Base-by-base conservation (phyloP, 2,797 vertebrate genomes). In the Austrolebias charrua region DNA sequence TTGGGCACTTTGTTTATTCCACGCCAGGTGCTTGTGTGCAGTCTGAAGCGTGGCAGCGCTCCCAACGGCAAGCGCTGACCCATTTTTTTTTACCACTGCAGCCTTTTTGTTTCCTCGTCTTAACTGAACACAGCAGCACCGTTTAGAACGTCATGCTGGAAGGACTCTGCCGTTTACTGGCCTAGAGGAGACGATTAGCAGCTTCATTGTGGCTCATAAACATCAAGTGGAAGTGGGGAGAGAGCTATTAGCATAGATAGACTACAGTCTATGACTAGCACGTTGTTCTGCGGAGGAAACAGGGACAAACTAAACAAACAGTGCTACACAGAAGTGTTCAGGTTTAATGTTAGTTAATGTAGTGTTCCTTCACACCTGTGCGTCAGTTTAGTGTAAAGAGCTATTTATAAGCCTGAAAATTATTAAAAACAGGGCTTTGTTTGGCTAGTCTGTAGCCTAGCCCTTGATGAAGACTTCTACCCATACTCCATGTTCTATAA, bases 1-100 rank as follows among this genome's bases (percentile, higher is more conserved):
- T 87, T 86, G 80, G 83, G 44, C 64, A 44, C 76, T 89, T 90
- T 88, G 80, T 91, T 88, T 83, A 76, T 81, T 78, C 69, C 71
- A 70, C 65, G 72, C 77, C 81, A 86, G 88, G 84, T 86, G 85
- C 81, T 79, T 57, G 73, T 73, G 73, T 74, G 81, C 50, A 66
- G 72, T 81, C 77, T 76, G 73, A 77, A 75, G 73, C 57, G 24
- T 81, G 79, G 72, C 73, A 64, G 67, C 70, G 53, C 65, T 88
- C 83, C 87, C 79, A 78, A 69, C 61, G 62, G 82, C 76, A 51
- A 63, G 54, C 63, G 13, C 67, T 86, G 88, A 84, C 87, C 86
- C 77, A 84, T 74, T 88, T n/a, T n/a, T n/a, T n/a, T 88, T 79
- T 76, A 51, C 52, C 77, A 48, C 50, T 24, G 50, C 45, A 12